These are phyloP conservation scores for Macrosiphum euphorbiae DNA, from an alignment of 2,888 invertebrate genomes.

Conservation along the genomic window DNA sequence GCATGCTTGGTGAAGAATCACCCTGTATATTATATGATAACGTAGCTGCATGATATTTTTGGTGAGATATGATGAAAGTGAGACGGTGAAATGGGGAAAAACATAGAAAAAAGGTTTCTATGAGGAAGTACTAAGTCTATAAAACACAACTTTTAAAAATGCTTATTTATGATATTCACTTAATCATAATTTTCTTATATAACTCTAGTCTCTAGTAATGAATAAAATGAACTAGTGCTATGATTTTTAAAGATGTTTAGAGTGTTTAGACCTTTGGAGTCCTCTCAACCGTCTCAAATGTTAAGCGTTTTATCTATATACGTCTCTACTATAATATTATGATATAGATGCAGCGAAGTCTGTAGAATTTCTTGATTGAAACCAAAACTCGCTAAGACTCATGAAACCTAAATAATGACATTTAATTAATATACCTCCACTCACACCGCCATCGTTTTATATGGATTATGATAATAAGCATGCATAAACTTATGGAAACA, in stretches of 20 bases:
- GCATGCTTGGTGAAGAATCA: no score
- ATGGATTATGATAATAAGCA: neutral
- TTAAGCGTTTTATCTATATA: neutral
- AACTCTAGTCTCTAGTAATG: neutral
- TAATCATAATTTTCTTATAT: neutral
- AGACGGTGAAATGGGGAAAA: neutral
- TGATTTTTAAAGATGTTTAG: neutral
- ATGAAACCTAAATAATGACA: neutral
- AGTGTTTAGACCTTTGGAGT: neutral
- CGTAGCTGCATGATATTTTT: neutral
- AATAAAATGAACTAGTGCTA: neutral
- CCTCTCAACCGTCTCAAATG: neutral
- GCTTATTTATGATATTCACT: neutral
- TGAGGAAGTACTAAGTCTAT: neutral
- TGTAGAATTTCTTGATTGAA: neutral
- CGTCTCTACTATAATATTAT: neutral
- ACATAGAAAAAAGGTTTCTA: neutral
- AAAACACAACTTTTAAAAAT: neutral
- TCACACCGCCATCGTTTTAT: neutral
- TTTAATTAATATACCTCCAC: neutral
- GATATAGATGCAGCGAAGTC: neutral
- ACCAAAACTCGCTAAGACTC: neutral
- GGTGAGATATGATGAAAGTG: neutral
- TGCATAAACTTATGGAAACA: neutral
- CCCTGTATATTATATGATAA: no score